These are phyloP conservation scores for Coenobita brevimanus DNA, from an alignment of 1,140 invertebrate species.

Conservation along the genomic window DNA sequence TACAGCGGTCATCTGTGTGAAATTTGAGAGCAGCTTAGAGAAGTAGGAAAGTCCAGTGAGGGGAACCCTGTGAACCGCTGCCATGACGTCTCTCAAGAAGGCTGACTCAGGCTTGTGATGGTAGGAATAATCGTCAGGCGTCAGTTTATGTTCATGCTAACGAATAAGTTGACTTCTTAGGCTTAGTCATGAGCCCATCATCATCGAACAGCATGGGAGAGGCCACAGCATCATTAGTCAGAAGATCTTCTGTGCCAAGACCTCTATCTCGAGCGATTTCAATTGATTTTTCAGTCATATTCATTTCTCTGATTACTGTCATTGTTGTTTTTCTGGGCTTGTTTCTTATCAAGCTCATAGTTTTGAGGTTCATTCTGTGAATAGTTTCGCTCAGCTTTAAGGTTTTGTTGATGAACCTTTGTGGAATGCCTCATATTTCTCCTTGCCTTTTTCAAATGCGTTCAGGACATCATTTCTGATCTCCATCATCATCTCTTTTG, in stretches of 20 bases:
- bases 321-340: too few species aligned
- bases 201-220: neutral
- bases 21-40: neutral
- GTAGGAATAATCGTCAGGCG: constrained; percentile 4
- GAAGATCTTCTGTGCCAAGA: neutral
- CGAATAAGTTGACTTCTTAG: constrained; percentile 9
- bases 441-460: neutral
- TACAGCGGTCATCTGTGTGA: neutral
- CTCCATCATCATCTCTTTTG: neutral
- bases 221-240: neutral
- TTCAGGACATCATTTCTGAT: neutral
- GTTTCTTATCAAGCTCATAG: neutral
- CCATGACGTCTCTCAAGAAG: constrained; percentile 6
- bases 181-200: constrained; percentile 17
- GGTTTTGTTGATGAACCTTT: neutral
- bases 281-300: too few species aligned
- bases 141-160: neutral
- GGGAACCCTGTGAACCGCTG: neutral
- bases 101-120: neutral
- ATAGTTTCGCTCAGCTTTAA: neutral
- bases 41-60: neutral
- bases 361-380: neutral
- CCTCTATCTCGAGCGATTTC: neutral
- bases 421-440: neutral
- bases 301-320: too few species aligned